Conservation (phyloP, 2,113 vertebrate genomes). For the Brachyhypopomus occidentalis region DNA sequence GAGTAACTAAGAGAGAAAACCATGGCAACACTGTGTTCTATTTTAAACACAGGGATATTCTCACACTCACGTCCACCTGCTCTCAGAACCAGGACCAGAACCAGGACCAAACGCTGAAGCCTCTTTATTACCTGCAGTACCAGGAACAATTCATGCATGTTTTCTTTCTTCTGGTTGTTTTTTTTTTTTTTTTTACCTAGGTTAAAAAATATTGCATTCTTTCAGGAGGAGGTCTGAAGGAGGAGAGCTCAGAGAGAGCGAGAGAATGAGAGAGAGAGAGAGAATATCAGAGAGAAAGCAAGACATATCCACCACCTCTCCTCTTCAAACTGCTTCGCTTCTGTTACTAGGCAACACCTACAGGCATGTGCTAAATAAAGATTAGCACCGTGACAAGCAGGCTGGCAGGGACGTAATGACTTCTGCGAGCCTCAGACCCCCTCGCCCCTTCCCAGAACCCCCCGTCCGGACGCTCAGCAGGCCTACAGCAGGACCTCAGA, state of each 20-base stretch:
- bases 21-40: slow-evolving; percentile 41
- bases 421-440: slow-evolving; percentile 26
- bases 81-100: too few relatives aligned
- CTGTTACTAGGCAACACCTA: slow-evolving; percentile 84
- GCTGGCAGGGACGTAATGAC: slow-evolving; percentile 17
- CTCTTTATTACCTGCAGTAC: slow-evolving; percentile 9
- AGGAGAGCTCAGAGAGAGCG: slow-evolving; percentile 4
- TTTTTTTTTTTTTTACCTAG: not conserved
- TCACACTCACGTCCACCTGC: not conserved
- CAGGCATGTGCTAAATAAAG: slow-evolving; percentile 82
- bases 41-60: slow-evolving; percentile 37
- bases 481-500: slow-evolving; percentile 2
- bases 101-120: not conserved
- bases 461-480: not conserved
- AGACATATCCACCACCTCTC: slow-evolving; percentile 58
- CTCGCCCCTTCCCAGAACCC: slow-evolving; percentile 34
- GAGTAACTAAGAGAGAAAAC: slow-evolving; percentile 30
- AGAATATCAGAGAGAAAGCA: not conserved
- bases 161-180: not conserved
- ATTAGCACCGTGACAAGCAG: slow-evolving; percentile 60
- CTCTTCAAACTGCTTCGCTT: slow-evolving; percentile 70
- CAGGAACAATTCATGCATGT: slow-evolving; percentile 19
- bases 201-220: slow-evolving; percentile 15
- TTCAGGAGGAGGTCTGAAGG: not conserved
- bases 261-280: slow-evolving; percentile 45